Evolutionary conservation across 1,140 invertebrate genomes (phyloP).

Genomic region (Tenebrio molitor): DNA sequence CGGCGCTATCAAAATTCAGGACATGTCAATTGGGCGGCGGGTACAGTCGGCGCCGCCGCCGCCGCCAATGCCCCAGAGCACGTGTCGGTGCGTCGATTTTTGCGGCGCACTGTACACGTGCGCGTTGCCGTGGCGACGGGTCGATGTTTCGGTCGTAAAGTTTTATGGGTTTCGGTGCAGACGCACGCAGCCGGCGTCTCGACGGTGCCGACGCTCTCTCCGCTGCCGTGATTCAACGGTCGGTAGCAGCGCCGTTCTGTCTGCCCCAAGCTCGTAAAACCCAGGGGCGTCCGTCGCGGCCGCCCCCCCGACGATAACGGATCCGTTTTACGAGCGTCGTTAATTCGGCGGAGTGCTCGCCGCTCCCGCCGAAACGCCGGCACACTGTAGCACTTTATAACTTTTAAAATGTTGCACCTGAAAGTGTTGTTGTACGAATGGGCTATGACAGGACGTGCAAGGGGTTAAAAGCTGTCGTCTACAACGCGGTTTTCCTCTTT

Average conservation of each 20-base stretch:
- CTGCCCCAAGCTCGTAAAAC: slow-evolving; percentile 63
- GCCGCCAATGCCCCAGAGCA: slow-evolving; percentile 55
- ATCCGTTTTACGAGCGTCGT: slow-evolving; percentile 23
- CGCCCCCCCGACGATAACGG: slow-evolving; percentile 19
- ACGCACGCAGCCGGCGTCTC: slow-evolving; percentile 62
- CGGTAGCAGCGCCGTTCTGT: slow-evolving; percentile 61
- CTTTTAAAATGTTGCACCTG: slow-evolving; percentile 16
- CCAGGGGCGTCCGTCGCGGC: slow-evolving; percentile 55
- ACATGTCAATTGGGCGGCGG: slow-evolving; percentile 56
- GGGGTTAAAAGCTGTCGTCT: too few relatives aligned
- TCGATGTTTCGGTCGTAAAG: slow-evolving; percentile 67
- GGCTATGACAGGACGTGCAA: neutral
- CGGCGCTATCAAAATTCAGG: slow-evolving; percentile 59
- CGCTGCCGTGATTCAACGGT: slow-evolving; percentile 57
- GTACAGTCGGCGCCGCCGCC: slow-evolving; percentile 52
- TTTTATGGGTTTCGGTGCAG: slow-evolving; percentile 65
- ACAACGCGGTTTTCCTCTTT: too few relatives aligned
- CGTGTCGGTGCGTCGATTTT: slow-evolving; percentile 56
- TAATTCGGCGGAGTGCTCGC: slow-evolving; percentile 10
- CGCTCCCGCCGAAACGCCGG: slow-evolving; percentile 5
- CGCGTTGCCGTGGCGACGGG: slow-evolving; percentile 65
- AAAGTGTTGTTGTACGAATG: neutral
- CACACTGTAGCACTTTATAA: slow-evolving; percentile 3
- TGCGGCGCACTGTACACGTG: slow-evolving; percentile 60
- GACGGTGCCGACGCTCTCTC: slow-evolving; percentile 49